Percentiles rank a stretch among this genome's conserved stretches.
Evolutionary conservation across 2,888 invertebrate genomes (phyloP).

Genomic region (Dynastes maya): DNA sequence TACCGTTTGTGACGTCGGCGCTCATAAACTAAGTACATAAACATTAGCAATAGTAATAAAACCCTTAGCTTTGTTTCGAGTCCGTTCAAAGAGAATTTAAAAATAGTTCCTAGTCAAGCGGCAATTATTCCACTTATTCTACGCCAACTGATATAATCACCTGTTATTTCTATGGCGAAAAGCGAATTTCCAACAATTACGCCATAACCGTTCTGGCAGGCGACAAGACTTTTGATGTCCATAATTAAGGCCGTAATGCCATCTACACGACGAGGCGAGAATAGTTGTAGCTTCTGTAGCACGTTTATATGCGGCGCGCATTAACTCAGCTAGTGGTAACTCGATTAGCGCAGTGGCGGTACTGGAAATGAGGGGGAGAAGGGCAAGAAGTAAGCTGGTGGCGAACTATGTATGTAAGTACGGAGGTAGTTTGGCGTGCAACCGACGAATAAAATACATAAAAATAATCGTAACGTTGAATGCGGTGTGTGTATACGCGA

Average conservation of each 20-base stretch:
- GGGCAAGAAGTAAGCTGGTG: not conserved
- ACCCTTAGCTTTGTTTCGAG: not conserved
- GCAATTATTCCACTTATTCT: constrained; percentile 34
- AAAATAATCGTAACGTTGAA: constrained; percentile 49
- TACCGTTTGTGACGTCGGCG: not conserved
- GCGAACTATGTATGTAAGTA: not conserved
- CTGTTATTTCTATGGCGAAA: constrained; percentile 34
- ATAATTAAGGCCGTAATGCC: constrained; percentile 41
- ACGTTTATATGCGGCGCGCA: not conserved
- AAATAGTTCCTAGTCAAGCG: not conserved
- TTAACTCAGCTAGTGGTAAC: not conserved
- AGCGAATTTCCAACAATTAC: constrained; percentile 41
- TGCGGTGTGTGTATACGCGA: constrained; percentile 36
- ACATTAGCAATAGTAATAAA: not conserved
- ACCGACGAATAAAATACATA: constrained; percentile 45
- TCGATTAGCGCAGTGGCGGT: too few species aligned
- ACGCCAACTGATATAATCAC: constrained; percentile 30
- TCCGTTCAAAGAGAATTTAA: constrained; percentile 14
- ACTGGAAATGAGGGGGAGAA: too few species aligned
- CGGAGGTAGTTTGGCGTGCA: constrained; percentile 27
- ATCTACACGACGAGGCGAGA: constrained; percentile 12
- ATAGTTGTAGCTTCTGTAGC: constrained; percentile 19
- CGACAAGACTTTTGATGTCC: constrained; percentile 37
- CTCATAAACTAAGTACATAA: constrained; percentile 3
- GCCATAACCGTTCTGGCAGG: constrained; percentile 35